A percentile compares a stretch with the other conserved stretches of the same genome.
Conservation (phyloP, 64 coral and sea anemone genomes). For the Platygyra sinensis region DNA sequence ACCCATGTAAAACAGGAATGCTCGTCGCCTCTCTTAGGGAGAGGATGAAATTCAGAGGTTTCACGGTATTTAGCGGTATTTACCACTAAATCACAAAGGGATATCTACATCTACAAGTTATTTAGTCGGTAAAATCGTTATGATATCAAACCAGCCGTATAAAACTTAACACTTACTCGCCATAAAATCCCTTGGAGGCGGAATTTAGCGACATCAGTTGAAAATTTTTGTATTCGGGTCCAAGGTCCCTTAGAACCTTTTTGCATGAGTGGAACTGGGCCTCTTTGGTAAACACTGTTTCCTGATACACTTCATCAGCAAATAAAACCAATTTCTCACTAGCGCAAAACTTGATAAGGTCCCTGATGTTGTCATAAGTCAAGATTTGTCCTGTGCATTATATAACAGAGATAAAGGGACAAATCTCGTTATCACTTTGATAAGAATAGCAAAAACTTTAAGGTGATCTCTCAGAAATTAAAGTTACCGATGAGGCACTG, state of each 20-base stretch:
- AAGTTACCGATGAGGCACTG: no score
- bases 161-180: slow-evolving; percentile 60
- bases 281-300: slow-evolving; percentile 65
- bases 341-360: slow-evolving; percentile 74
- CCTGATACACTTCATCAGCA: slow-evolving; percentile 88
- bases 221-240: slow-evolving; percentile 48
- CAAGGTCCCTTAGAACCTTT: slow-evolving; percentile 67
- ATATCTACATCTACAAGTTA: no score
- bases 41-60: no score
- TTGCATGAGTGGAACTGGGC: slow-evolving; percentile 64
- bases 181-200: slow-evolving; percentile 62
- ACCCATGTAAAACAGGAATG: no score
- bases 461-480: no score
- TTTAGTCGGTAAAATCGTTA: no score
- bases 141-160: no score
- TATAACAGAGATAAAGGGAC: no score
- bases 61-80: no score
- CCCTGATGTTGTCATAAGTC: slow-evolving; percentile 62
- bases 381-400: slow-evolving; percentile 67
- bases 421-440: no score
- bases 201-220: slow-evolving; percentile 71
- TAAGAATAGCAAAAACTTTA: not conserved
- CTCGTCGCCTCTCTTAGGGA: no score
- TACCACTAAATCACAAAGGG: no score
- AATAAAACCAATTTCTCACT: slow-evolving; percentile 54